Percentiles rank a stretch among this genome's conserved stretches.
Evolutionary conservation across 2,888 invertebrate genomes (phyloP).

Genomic region (Cantharis rustica): DNA sequence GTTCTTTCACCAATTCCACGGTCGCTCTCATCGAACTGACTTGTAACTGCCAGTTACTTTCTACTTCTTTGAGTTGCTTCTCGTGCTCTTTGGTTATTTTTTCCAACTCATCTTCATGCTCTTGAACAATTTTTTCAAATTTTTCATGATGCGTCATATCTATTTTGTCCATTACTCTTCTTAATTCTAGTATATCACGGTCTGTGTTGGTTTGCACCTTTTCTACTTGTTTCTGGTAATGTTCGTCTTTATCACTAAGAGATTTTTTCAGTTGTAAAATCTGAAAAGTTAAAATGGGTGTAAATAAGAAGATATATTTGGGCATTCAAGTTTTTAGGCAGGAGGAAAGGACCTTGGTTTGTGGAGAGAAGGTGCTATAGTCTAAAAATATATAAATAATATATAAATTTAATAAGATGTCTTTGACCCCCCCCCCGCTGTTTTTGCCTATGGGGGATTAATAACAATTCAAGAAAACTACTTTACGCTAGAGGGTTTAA

Average conservation of each 20-base stretch:
- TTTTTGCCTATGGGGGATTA: too few species aligned
- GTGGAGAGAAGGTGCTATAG: too few species aligned
- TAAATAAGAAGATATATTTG: too few species aligned
- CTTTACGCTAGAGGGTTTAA: too few species aligned
- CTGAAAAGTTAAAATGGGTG: slow-evolving; percentile 55
- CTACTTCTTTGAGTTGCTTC: slow-evolving; percentile 52
- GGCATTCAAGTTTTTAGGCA: too few species aligned
- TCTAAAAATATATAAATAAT: too few species aligned
- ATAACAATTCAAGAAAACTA: too few species aligned
- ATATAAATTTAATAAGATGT: too few species aligned
- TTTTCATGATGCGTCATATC: slow-evolving; percentile 76
- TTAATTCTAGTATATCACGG: slow-evolving; percentile 70
- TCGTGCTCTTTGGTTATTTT: slow-evolving; percentile 53
- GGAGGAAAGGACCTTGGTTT: too few species aligned
- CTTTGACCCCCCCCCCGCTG: too few species aligned
- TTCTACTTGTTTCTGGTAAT: slow-evolving; percentile 60
- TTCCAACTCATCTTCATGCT: slow-evolving; percentile 68
- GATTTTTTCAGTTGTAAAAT: slow-evolving; percentile 68
- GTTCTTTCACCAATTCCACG: slow-evolving; percentile 57
- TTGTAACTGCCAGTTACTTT: slow-evolving; percentile 55
- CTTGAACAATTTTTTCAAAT: slow-evolving; percentile 67
- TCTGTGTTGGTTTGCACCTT: slow-evolving; percentile 69
- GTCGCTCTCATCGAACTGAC: slow-evolving; percentile 53
- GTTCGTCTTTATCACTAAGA: slow-evolving; percentile 67
- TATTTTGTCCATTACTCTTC: slow-evolving; percentile 73